Percentiles rank a stretch among this genome's conserved stretches.
These are phyloP conservation scores for Hycleus cichorii DNA, from an alignment of 1,140 invertebrate genomes.

Conservation along the genomic window DNA sequence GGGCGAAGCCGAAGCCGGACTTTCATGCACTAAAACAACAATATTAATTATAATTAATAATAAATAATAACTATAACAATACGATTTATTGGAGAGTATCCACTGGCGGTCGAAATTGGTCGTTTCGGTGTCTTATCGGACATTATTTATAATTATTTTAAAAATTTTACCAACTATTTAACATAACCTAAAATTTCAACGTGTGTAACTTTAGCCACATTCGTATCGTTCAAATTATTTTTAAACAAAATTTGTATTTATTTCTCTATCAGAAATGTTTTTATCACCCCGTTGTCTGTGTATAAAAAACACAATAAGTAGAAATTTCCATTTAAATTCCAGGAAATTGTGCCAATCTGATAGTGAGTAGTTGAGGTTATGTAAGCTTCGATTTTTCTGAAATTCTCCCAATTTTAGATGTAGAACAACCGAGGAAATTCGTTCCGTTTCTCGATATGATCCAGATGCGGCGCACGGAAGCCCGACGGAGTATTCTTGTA, in stretches of 20 bases:
- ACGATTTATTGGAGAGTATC: slow-evolving; percentile 7
- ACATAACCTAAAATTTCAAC: background rate
- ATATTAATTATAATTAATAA: background rate
- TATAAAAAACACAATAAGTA: too few species aligned
- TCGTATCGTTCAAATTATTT: too few species aligned
- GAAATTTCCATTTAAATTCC: too few species aligned
- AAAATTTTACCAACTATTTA: background rate
- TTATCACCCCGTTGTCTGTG: too few species aligned
- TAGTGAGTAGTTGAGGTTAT: slow-evolving; percentile 3
- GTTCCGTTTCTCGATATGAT: slow-evolving; percentile 33
- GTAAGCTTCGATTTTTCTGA: background rate
- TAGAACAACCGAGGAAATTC: slow-evolving; percentile 8
- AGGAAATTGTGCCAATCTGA: background rate
- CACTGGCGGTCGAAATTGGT: background rate
- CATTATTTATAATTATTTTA: background rate
- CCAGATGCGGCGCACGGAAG: slow-evolving; percentile 42
- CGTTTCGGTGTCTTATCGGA: slow-evolving; percentile 1
- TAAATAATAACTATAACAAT: background rate
- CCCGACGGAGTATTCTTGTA: slow-evolving; percentile 52
- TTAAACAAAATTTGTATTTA: too few species aligned
- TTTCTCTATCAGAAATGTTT: too few species aligned
- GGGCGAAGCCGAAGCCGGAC: slow-evolving; percentile 27
- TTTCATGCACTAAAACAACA: slow-evolving; percentile 30
- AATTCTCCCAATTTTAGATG: background rate
- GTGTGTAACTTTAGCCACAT: too few species aligned